Evolutionary conservation across 2,113 vertebrate genomes (phyloP), one percentile per base, ranked within the genome.

Genomic region (Ifrita kowaldi): DNA sequence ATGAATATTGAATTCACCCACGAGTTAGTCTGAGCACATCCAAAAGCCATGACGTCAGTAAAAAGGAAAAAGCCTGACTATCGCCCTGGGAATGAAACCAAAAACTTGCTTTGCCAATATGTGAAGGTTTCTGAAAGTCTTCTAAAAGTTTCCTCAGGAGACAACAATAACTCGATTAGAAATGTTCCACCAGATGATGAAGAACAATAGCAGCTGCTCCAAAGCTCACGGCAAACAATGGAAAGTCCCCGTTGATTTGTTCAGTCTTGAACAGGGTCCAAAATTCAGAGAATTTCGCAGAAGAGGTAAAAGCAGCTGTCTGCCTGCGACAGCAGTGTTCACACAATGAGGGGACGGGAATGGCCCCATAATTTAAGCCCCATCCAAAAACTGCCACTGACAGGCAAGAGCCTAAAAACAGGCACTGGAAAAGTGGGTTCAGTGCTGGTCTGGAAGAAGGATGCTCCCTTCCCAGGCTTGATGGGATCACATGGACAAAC

Each of bases 171-270:
- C 44, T 87, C 1, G 2, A 81, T 77, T 76, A 86, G 65, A 96
- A 96, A 95, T 50, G 79, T 95, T 96, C 83, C 64, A 92, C 49
- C 85, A 84, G 71, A 93, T 80, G 92, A 94, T 84, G 92, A 93
- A 96, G 86, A 97, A 95, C 92, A 97, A 95, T 93, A 95, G 93
- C 96, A 96, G 96, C 96, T 97, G 95, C 53, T 95, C 82, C 14
- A 9, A 70, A 85, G 87, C 62, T 85, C 64, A 47, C 7, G 0
- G 85, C 92, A 92, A 95, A 96, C 96, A 96, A 94, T 92, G 95
- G 95, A 94, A 96, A 95, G 82, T 93, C 90, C 90, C 83, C 4
- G 20, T 15, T 74, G 79, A 78, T 88, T 86, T 88, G 26, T 47
- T 84, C 65, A 15, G 90, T 83, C 71, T 86, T 94, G 92, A 94